phyloP scores from a whole-genome alignment of 23 tunicate genomes.

The Halocynthia aurantium region DNA sequence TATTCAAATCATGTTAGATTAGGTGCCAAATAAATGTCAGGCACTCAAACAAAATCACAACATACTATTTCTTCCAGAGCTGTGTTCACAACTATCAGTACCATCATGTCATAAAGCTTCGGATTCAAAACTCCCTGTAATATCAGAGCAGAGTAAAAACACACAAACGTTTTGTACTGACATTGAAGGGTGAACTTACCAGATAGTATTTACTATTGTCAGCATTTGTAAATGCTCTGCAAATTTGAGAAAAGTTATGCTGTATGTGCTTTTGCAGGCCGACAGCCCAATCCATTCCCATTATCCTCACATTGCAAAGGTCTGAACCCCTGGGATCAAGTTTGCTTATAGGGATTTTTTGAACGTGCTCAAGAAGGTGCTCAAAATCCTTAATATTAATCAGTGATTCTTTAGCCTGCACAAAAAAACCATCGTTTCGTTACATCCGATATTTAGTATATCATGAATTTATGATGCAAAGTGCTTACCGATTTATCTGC shows the following conservation, averaged over 20 bases:
- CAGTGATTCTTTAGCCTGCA: conserved; percentile 4
- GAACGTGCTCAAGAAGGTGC: conserved; percentile 17
- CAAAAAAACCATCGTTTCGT: too few relatives aligned
- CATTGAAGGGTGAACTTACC: not conserved
- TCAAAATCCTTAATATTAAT: conserved; percentile 14
- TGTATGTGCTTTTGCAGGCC: conserved; percentile 11
- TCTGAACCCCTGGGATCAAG: conserved; percentile 4
- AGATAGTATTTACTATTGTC: conserved; percentile 8
- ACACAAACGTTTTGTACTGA: not conserved
- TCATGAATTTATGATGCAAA: not conserved
- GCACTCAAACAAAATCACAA: not conserved
- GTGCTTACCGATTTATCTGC: conserved; percentile 4
- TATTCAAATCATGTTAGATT: too few relatives aligned
- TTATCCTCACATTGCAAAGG: conserved; percentile 1
- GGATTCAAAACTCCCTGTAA: conserved; percentile 23
- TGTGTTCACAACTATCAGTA: conserved; percentile 9
- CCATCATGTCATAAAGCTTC: conserved; percentile 17
- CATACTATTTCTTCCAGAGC: conserved; percentile 8
- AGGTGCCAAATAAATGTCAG: too few relatives aligned
- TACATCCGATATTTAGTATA: too few relatives aligned
- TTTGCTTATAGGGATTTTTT: conserved; percentile 5
- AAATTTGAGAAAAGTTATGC: not conserved
- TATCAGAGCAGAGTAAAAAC: not conserved
- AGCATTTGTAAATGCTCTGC: conserved; percentile 5
- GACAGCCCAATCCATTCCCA: conserved; percentile 24